Conservation (phyloP, 2,888 invertebrate species). For the Apamea sordens region DNA sequence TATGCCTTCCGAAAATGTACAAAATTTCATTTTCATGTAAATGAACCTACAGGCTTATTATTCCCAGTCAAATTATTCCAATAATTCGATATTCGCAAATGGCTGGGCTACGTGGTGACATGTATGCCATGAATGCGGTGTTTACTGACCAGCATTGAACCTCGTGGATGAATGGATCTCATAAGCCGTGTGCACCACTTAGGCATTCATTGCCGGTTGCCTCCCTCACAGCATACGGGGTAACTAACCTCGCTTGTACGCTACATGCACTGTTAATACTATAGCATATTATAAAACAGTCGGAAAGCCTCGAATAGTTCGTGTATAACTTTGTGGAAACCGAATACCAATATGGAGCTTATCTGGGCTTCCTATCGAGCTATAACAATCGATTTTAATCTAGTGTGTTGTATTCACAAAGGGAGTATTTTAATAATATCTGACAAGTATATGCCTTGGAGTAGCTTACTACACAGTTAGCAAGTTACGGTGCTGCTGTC, state of each 20-base stretch:
- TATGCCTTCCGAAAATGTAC: constrained; percentile 9
- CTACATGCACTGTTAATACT: constrained; percentile 58
- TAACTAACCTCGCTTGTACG: constrained; percentile 83
- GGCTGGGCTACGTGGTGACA: constrained; percentile 86
- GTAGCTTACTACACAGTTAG: not conserved
- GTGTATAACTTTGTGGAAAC: constrained; percentile 46
- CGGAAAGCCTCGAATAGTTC: constrained; percentile 51
- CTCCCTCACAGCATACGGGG: constrained; percentile 75
- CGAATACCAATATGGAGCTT: constrained; percentile 40
- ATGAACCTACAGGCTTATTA: constrained; percentile 28
- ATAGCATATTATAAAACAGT: constrained; percentile 52
- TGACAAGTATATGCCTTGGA: constrained; percentile 13
- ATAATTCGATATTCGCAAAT: constrained; percentile 54
- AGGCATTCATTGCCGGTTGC: constrained; percentile 83
- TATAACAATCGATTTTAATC: constrained; percentile 18
- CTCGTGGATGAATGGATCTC: constrained; percentile 79
- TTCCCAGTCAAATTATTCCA: constrained; percentile 30
- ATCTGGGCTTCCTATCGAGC: constrained; percentile 30
- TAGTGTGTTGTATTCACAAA: constrained; percentile 20
- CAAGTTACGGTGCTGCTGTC: constrained; percentile 26
- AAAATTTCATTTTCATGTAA: constrained; percentile 32
- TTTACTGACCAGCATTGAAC: constrained; percentile 84
- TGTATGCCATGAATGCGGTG: constrained; percentile 80
- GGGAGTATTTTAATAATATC: constrained; percentile 29
- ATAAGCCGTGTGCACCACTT: constrained; percentile 81